Percentiles rank a stretch among this genome's conserved stretches.
Conservation (phyloP, 2,113 vertebrate species). For the Eptatretus burgeri region DNA sequence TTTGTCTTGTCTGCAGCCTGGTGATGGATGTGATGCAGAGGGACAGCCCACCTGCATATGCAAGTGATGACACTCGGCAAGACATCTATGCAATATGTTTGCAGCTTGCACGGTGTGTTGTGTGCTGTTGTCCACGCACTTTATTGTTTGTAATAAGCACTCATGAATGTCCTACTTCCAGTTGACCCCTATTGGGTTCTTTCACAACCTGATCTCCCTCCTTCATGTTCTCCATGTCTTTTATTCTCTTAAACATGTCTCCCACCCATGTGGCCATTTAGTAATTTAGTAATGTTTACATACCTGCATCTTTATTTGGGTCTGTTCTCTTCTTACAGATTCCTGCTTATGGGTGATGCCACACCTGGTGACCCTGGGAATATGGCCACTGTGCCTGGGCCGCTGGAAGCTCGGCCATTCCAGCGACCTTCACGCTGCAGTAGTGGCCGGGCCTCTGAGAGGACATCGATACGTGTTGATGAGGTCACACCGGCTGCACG, state of each 20-base stretch:
- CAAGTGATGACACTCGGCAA: slow-evolving; percentile 90
- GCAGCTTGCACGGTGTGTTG: slow-evolving; percentile 51
- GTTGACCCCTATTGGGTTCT: neutral
- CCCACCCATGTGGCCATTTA: too few species aligned
- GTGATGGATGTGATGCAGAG: slow-evolving; percentile 98
- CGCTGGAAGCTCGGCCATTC: slow-evolving; percentile 73
- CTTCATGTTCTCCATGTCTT: too few species aligned
- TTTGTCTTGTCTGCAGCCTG: slow-evolving; percentile 28
- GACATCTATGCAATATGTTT: slow-evolving; percentile 95
- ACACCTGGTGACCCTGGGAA: slow-evolving; percentile 63
- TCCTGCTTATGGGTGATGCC: slow-evolving; percentile 75
- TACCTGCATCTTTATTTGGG: neutral
- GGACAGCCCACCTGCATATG: slow-evolving; percentile 84
- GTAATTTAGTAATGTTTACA: neutral
- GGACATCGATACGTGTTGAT: slow-evolving; percentile 54
- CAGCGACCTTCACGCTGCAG: slow-evolving; percentile 44
- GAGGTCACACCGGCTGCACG: slow-evolving; percentile 88
- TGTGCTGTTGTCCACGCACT: neutral
- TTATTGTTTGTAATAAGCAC: neutral
- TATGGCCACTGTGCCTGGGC: slow-evolving; percentile 46
- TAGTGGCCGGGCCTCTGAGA: slow-evolving; percentile 23
- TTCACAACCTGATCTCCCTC: too few species aligned
- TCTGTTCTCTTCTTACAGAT: slow-evolving; percentile 22
- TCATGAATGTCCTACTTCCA: neutral
- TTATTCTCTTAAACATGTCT: too few species aligned